Percentiles rank a stretch among this genome's conserved stretches.
Conservation (phyloP, 2,888 invertebrate genomes). For the Noctua comes region DNA sequence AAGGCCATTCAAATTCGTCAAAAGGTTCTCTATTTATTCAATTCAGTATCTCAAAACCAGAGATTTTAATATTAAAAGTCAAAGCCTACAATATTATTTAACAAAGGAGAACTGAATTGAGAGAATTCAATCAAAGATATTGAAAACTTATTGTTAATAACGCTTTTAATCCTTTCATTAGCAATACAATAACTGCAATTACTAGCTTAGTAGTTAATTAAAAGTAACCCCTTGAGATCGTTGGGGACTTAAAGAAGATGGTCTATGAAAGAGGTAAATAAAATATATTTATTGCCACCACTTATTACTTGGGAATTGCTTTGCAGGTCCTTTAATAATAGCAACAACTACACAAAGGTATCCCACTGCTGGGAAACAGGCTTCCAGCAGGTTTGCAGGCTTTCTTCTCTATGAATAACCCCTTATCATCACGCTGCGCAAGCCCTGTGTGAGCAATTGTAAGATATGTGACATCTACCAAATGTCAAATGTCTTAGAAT, state of each 20-base stretch:
- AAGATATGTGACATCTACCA: not conserved
- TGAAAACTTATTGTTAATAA: slow-evolving; percentile 36
- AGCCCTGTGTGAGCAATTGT: not conserved
- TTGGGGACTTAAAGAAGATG: not conserved
- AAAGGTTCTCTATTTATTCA: slow-evolving; percentile 12
- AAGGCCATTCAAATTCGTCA: slow-evolving; percentile 11
- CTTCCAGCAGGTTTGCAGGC: too few species aligned
- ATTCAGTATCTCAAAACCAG: slow-evolving; percentile 1
- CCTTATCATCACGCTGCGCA: not conserved
- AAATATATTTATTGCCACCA: slow-evolving; percentile 6
- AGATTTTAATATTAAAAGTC: slow-evolving; percentile 14
- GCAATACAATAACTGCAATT: slow-evolving; percentile 19
- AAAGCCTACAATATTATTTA: slow-evolving; percentile 3
- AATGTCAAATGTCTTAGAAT: not conserved
- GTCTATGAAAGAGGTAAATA: not conserved
- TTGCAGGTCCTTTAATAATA: slow-evolving; percentile 6
- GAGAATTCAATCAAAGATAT: slow-evolving; percentile 27
- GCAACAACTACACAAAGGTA: not conserved
- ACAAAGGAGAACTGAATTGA: slow-evolving; percentile 6
- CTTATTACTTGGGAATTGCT: not conserved
- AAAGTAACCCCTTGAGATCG: slow-evolving; percentile 11
- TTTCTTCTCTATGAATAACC: not conserved
- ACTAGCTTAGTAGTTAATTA: slow-evolving; percentile 23
- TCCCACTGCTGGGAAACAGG: not conserved
- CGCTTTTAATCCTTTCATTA: slow-evolving; percentile 34